Conservation (phyloP, 2,888 invertebrate genomes). For the Drosophila suboccidentalis region DNA sequence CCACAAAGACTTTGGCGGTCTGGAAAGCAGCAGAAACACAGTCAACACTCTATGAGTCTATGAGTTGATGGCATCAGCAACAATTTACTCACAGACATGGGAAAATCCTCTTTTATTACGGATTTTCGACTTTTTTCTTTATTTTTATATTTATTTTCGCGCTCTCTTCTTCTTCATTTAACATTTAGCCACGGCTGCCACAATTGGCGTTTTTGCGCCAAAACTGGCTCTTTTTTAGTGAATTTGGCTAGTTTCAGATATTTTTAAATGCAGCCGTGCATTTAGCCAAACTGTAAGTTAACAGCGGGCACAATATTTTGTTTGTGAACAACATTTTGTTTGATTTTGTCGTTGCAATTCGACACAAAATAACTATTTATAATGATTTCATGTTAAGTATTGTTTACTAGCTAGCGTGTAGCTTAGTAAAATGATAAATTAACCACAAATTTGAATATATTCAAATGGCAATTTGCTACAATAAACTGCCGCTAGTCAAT, state of each 20-base stretch:
- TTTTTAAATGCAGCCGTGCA: too few species aligned
- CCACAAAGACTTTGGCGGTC: slow-evolving; percentile 96
- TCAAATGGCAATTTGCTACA: background rate
- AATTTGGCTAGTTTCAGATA: too few species aligned
- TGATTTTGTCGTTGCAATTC: background rate
- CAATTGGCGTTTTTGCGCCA: too few species aligned
- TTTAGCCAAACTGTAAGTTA: slow-evolving; percentile 16
- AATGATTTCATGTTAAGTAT: background rate
- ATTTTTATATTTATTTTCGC: slow-evolving; percentile 37
- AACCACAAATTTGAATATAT: background rate
- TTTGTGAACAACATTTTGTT: background rate
- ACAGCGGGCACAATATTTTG: slow-evolving; percentile 6
- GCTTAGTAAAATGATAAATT: background rate
- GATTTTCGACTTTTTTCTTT: slow-evolving; percentile 20
- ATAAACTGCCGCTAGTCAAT: background rate
- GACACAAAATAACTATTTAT: background rate
- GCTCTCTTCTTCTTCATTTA: slow-evolving; percentile 30
- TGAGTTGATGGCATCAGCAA: background rate
- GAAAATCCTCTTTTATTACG: slow-evolving; percentile 16
- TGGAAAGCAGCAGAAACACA: slow-evolving; percentile 63
- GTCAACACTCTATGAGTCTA: background rate
- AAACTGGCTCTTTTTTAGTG: too few species aligned
- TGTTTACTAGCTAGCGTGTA: background rate
- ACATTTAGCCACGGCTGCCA: background rate
- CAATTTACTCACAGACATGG: slow-evolving; percentile 54